Percentiles rank a stretch among this genome's conserved stretches.
phyloP scores from a whole-genome alignment of 1,140 invertebrate genomes.

The Ericerus pela region DNA sequence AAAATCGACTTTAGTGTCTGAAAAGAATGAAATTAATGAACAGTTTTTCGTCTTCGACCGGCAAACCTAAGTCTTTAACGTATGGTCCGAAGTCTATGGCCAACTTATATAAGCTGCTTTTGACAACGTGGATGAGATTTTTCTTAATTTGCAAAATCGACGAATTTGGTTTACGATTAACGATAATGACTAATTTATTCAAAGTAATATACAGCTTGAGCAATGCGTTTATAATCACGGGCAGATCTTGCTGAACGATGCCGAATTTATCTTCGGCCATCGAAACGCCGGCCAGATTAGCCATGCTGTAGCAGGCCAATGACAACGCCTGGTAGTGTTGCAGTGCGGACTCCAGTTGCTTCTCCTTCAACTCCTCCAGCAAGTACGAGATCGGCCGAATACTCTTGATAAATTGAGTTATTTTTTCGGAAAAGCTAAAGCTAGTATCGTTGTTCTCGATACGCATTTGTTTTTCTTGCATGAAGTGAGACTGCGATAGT shows the following conservation, averaged over 20 bases:
- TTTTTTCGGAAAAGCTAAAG: not conserved
- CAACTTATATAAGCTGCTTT: slow-evolving; percentile 58
- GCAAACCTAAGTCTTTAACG: slow-evolving; percentile 46
- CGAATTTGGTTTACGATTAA: slow-evolving; percentile 34
- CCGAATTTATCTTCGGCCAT: slow-evolving; percentile 60
- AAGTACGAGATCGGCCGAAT: slow-evolving; percentile 2
- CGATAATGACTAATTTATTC: slow-evolving; percentile 42
- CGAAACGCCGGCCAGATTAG: slow-evolving; percentile 47
- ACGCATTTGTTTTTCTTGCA: not conserved
- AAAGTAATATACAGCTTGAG: slow-evolving; percentile 48
- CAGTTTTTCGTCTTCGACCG: slow-evolving; percentile 19
- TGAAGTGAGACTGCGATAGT: not conserved
- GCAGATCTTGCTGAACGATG: slow-evolving; percentile 59
- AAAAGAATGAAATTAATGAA: slow-evolving; percentile 10
- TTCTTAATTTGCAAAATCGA: slow-evolving; percentile 42
- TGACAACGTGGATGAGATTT: slow-evolving; percentile 41
- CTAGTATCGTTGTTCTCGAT: not conserved
- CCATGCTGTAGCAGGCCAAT: slow-evolving; percentile 52
- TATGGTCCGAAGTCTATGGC: slow-evolving; percentile 49
- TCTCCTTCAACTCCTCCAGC: not conserved
- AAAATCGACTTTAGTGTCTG: not conserved
- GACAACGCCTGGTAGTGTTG: slow-evolving; percentile 48
- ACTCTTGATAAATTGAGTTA: not conserved
- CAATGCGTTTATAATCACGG: slow-evolving; percentile 46
- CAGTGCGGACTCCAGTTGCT: slow-evolving; percentile 27